Base-by-base conservation (phyloP, 1,140 invertebrate species). In the Alviniconcha marisindica region DNA sequence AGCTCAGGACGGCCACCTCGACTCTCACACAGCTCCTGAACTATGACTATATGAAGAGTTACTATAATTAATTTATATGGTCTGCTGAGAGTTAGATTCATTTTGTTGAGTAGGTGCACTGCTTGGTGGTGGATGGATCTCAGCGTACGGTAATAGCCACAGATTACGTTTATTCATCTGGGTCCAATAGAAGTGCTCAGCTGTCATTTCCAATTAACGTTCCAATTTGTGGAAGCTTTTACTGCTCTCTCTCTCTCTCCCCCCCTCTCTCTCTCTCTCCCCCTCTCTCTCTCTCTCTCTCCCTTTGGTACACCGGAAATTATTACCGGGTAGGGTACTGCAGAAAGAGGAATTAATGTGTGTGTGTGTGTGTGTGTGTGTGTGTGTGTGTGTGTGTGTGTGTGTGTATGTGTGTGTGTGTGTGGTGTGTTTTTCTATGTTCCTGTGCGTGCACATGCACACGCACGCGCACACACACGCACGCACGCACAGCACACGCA, bases 391-490 rank as follows among this genome's bases (percentile, higher is more conserved):
- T n/a, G 28, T 56, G 54, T n/a, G 21, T 56, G 54, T n/a, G 21
- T 56, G 21, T 56, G 54, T 56, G 54, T 56, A n/a, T 56, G 54
- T 56, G 54, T 56, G 54, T 56, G 54, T 10, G 21, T 56, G 54
- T 56, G 3, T 51, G 48, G 12, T 51, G 12, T 21, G 12, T 12
- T 51, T 51, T 51, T 51, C 21, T 51, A 21, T 51, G 48, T 51
- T 15, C 21, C 12, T 51, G 21, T 51, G 48, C 56, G n/a, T 1
- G 2, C 56, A 60, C 4, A 60, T n/a, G n/a, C n/a, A 60, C 1
- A 60, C 56, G n/a, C 56, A 60, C 56, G n/a, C 56, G n/a, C 56
- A 60, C 56, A 60, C 56, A 60, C 56, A 60, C 56, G n/a, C 56
- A 60, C 56, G n/a, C 56, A 60, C 56, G n/a, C 56, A 24, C 15